phyloP scores from a whole-genome alignment of 2,113 vertebrate species.

The Cheirogaleus medius region DNA sequence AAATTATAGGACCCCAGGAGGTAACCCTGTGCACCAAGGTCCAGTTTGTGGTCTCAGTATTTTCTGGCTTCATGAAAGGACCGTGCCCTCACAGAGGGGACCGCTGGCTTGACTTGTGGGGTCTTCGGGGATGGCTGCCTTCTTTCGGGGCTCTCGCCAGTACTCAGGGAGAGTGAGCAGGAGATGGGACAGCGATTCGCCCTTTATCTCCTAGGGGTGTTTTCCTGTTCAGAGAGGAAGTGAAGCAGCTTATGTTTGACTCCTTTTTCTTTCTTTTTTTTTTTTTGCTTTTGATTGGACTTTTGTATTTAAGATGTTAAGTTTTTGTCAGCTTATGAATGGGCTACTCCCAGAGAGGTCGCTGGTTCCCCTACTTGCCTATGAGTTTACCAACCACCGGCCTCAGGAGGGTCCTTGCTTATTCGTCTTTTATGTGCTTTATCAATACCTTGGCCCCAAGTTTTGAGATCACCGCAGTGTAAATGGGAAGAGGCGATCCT shows the following conservation, averaged over 20 bases:
- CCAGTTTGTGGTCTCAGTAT: too few species aligned
- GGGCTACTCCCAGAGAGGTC: neutral
- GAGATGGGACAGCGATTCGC: neutral
- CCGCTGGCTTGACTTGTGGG: neutral
- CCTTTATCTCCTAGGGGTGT: neutral
- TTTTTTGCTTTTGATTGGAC: neutral
- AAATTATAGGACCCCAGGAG: neutral
- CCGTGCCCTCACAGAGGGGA: neutral
- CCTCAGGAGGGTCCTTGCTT: neutral
- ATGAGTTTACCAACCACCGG: neutral
- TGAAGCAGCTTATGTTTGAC: accelerated
- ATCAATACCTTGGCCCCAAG: neutral
- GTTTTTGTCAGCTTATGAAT: neutral
- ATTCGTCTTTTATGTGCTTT: neutral
- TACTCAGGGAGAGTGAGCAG: too few species aligned
- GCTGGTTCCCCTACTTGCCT: too few species aligned
- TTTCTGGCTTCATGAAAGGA: neutral
- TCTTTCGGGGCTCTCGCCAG: neutral
- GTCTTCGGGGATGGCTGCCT: neutral
- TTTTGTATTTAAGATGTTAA: neutral
- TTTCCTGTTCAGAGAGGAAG: neutral
- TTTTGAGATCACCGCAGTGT: neutral
- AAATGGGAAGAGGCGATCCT: neutral
- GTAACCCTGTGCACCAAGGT: neutral
- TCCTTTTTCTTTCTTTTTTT: neutral